Evolutionary conservation across 1,140 invertebrate species (phyloP).

Genomic region (Vanessa tameamea): DNA sequence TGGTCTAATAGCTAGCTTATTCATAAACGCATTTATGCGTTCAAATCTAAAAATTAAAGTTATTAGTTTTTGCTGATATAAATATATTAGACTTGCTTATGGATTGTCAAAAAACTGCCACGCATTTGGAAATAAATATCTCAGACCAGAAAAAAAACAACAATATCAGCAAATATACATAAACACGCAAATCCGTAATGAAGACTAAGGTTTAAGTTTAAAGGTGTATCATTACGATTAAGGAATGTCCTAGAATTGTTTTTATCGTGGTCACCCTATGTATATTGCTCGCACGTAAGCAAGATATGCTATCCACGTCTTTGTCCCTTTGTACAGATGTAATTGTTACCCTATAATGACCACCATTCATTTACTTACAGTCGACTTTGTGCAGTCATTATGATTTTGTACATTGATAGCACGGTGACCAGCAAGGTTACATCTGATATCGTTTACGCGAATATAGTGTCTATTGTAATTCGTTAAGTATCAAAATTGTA

Average conservation of each 20-base stretch:
- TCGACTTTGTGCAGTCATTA: constrained; percentile 49
- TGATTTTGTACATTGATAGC: constrained; percentile 48
- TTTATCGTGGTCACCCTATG: constrained; percentile 34
- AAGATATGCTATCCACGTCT: constrained; percentile 46
- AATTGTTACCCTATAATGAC: constrained; percentile 63
- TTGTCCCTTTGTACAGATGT: constrained; percentile 56
- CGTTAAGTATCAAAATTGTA: neutral
- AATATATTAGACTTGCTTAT: too few species aligned
- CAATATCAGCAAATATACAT: too few species aligned
- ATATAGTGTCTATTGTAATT: constrained; percentile 22
- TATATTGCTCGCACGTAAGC: constrained; percentile 34
- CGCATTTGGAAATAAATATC: too few species aligned
- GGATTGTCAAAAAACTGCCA: too few species aligned
- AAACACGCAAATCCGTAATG: too few species aligned
- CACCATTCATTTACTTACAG: constrained; percentile 56
- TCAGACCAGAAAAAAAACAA: too few species aligned
- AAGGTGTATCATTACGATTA: neutral
- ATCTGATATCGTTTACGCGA: constrained; percentile 19
- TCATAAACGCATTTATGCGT: too few species aligned
- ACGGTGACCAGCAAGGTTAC: constrained; percentile 36
- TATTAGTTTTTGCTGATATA: too few species aligned
- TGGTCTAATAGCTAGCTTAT: too few species aligned
- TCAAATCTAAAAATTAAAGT: too few species aligned
- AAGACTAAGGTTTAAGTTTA: too few species aligned
- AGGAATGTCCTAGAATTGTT: neutral